These are phyloP conservation scores for Dicrostonyx torquatus DNA, from an alignment of 2,797 vertebrate species.

Conservation along the genomic window DNA sequence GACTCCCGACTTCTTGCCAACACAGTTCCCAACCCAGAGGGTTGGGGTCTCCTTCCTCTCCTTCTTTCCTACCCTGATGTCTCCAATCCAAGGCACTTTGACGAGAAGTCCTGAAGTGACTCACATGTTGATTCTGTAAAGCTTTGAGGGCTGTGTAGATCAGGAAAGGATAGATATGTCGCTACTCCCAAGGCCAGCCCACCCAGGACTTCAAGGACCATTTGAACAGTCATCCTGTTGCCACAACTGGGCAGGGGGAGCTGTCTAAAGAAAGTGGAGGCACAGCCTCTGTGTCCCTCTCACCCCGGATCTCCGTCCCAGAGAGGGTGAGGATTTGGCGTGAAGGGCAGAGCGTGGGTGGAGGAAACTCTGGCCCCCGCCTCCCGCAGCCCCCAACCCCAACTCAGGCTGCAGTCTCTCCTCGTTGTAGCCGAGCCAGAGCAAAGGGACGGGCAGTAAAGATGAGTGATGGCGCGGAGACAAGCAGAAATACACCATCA, in stretches of 20 bases:
- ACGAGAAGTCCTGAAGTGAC: constrained; percentile 30
- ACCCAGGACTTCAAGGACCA: constrained; percentile 30
- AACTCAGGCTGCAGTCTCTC: constrained; percentile 85
- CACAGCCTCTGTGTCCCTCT: constrained; percentile 39
- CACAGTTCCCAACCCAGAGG: not conserved
- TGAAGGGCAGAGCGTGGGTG: constrained; percentile 81
- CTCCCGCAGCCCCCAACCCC: constrained; percentile 74
- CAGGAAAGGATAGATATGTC: not conserved
- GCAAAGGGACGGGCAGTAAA: constrained; percentile 87
- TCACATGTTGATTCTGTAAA: not conserved
- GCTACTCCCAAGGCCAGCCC: not conserved
- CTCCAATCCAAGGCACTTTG: not conserved
- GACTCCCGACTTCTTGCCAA: constrained; percentile 33
- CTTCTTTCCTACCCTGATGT: not conserved
- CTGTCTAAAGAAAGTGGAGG: constrained; percentile 19
- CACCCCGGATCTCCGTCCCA: constrained; percentile 65
- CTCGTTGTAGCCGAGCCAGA: constrained; percentile 86
- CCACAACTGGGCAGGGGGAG: not conserved
- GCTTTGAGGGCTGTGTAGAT: not conserved
- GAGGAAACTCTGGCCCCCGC: constrained; percentile 74
- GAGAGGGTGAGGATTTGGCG: constrained; percentile 80
- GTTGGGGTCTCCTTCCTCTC: not conserved
- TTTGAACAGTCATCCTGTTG: not conserved
- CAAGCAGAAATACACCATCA: constrained; percentile 89
- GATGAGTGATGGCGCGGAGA: constrained; percentile 87